Conservation (phyloP, 2,888 invertebrate genomes). For the Girardia tigrina region DNA sequence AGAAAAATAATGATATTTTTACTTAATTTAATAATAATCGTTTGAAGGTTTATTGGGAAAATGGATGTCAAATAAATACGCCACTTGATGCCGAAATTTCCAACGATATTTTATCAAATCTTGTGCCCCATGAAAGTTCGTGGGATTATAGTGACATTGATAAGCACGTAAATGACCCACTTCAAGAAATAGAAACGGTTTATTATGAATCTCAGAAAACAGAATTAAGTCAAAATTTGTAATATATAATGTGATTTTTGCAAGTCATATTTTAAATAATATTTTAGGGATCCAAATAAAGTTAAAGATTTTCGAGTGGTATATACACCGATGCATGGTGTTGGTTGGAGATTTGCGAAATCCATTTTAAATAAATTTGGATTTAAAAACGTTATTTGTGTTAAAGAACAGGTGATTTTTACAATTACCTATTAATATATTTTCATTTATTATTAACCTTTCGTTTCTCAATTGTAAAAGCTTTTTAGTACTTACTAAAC, state of each 20-base stretch:
- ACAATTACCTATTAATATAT: no score
- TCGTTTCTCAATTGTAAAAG: no score
- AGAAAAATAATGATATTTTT: no score
- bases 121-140: conserved; percentile 63
- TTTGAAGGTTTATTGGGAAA: conserved; percentile 75
- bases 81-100: conserved; percentile 80
- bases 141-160: conserved; percentile 58
- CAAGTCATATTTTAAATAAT: conserved; percentile 4
- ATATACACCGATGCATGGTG: conserved; percentile 95
- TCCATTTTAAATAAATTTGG: conserved; percentile 63
- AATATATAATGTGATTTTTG: background rate
- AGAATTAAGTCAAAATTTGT: conserved; percentile 24
- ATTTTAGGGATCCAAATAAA: conserved; percentile 29
- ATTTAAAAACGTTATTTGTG: conserved; percentile 54
- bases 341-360: conserved; percentile 67
- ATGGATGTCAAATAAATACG: conserved; percentile 77
- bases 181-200: conserved; percentile 57
- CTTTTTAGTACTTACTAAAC: no score
- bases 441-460: no score
- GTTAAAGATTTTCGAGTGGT: conserved; percentile 56
- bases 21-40: no score
- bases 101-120: conserved; percentile 61
- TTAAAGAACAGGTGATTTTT: conserved; percentile 54
- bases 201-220: conserved; percentile 56
- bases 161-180: conserved; percentile 59